A percentile compares a stretch with the other conserved stretches of the same genome.
These are phyloP conservation scores for Lampris incognitus DNA, from an alignment of 2,113 vertebrate species.

Conservation along the genomic window DNA sequence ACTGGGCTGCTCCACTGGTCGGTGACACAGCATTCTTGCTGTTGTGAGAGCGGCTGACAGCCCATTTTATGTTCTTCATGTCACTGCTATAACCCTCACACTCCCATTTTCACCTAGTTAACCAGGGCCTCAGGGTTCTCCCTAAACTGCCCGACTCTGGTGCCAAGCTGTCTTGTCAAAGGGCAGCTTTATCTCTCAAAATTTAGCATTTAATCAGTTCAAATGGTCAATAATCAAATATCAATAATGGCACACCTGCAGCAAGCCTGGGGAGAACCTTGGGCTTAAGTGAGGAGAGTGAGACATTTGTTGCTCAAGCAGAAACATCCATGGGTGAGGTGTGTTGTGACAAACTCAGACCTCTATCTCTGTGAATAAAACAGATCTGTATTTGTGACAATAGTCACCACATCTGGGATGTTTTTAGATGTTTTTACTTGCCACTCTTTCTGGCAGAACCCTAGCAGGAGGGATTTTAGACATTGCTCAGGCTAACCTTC, in stretches of 20 bases:
- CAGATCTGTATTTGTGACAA: conserved; percentile 25
- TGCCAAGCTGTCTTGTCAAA: not conserved
- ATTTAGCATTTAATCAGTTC: conserved; percentile 14
- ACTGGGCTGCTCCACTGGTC: conserved; percentile 25
- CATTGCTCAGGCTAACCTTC: conserved; percentile 2
- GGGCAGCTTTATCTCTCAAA: not conserved
- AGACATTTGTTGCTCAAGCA: conserved; percentile 6
- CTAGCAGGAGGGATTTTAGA: not conserved
- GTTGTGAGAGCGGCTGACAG: conserved; percentile 29
- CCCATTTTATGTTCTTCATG: conserved; percentile 34
- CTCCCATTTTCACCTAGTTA: conserved; percentile 51
- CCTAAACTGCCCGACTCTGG: conserved; percentile 15
- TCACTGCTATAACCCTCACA: conserved; percentile 46
- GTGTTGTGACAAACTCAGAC: conserved; percentile 30
- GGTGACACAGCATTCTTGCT: conserved; percentile 5
- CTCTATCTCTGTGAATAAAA: conserved; percentile 10
- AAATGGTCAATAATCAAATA: not conserved
- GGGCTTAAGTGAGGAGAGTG: not conserved
- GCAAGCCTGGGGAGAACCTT: conserved; percentile 60
- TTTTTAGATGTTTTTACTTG: conserved; percentile 2
- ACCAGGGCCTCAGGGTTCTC: conserved; percentile 59
- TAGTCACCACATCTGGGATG: conserved; percentile 40
- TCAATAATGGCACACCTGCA: not conserved
- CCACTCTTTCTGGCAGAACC: not conserved
- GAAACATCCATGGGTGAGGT: conserved; percentile 22